phyloP scores from a whole-genome alignment of 2,113 vertebrate genomes.

The Corynorhinus townsendii region DNA sequence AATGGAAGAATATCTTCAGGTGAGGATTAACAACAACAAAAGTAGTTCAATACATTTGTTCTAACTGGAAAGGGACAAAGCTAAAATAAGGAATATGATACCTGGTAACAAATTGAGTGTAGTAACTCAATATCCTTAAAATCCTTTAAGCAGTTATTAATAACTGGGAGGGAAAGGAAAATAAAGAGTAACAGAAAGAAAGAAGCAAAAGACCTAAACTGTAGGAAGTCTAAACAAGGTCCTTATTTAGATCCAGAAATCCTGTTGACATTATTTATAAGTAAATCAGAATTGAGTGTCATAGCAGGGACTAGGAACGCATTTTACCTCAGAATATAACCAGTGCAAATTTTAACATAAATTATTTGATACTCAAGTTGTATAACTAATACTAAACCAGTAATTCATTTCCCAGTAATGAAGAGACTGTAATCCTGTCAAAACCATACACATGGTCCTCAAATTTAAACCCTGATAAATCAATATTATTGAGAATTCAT shows the following conservation, averaged over 20 bases:
- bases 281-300: background rate
- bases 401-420: background rate
- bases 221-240: background rate
- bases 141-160: background rate
- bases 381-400: background rate
- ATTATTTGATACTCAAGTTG: background rate
- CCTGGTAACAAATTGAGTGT: background rate
- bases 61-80: background rate
- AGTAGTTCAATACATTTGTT: background rate
- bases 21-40: background rate
- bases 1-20: background rate
- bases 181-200: background rate
- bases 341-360: constrained; percentile 7
- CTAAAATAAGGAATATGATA: background rate
- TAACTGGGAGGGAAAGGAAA: background rate
- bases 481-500: background rate
- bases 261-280: background rate
- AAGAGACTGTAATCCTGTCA: background rate
- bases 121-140: background rate
- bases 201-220: background rate
- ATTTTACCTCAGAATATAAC: background rate
- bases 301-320: background rate
- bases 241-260: background rate
- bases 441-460: background rate
- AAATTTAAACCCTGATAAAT: background rate